phyloP scores from a whole-genome alignment of 1,140 invertebrate species.

The Zaprionus ghesquierei region DNA sequence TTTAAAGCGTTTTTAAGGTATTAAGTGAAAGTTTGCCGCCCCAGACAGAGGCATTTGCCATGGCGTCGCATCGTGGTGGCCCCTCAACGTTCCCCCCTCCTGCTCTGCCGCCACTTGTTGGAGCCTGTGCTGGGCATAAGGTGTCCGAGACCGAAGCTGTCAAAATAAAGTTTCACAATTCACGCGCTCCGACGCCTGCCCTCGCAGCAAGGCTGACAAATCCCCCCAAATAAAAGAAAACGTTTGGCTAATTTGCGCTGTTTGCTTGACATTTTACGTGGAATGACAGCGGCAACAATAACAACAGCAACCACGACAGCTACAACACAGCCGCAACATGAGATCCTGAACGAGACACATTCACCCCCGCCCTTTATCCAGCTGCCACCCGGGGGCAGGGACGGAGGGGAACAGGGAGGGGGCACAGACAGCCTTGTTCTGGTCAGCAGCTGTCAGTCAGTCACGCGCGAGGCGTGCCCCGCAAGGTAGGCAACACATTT shows the following conservation, averaged over 20 bases:
- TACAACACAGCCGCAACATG: constrained; percentile 59
- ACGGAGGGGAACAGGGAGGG: neutral
- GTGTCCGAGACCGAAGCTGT: constrained; percentile 69
- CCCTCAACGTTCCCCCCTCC: neutral
- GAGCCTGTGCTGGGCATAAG: constrained; percentile 46
- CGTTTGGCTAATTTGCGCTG: constrained; percentile 69
- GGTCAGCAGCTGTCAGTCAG: constrained; percentile 59
- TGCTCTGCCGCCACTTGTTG: neutral
- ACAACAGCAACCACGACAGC: constrained; percentile 19
- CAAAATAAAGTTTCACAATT: constrained; percentile 79
- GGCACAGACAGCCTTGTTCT: constrained; percentile 16
- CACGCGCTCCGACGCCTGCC: constrained; percentile 36
- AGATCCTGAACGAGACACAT: constrained; percentile 30
- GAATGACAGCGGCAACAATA: constrained; percentile 45
- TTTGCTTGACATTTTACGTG: constrained; percentile 72
- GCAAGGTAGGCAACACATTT: constrained; percentile 35
- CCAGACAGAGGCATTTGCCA: constrained; percentile 1
- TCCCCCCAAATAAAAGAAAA: constrained; percentile 33
- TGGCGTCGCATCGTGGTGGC: too few relatives aligned
- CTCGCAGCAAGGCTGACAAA: neutral
- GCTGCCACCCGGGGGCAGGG: neutral
- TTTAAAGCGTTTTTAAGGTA: constrained; percentile 36
- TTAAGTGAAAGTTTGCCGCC: constrained; percentile 24
- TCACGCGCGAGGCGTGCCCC: constrained; percentile 8
- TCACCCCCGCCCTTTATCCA: neutral